Conservation (phyloP, 2,888 invertebrate genomes). For the Drosophila cracens region DNA sequence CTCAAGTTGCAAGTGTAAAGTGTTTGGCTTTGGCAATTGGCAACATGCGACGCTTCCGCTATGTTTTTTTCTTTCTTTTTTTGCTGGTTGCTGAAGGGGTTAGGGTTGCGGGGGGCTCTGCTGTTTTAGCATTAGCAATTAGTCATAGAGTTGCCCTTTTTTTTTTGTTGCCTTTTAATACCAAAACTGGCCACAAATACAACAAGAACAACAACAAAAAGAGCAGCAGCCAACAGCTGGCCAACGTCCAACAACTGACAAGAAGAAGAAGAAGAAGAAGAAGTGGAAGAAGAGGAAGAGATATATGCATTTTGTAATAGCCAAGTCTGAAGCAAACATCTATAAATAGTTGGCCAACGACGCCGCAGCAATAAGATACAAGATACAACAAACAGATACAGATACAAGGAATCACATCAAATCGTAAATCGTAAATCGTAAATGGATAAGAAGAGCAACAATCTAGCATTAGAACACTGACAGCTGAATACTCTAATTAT, state of each 20-base stretch:
- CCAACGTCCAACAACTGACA: conserved; percentile 23
- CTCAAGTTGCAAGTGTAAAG: conserved; percentile 23
- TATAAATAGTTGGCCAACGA: conserved; percentile 58
- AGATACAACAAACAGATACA: conserved; percentile 17
- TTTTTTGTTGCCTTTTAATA: conserved; percentile 10
- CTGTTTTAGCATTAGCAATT: conserved; percentile 38
- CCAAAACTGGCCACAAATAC: conserved; percentile 51
- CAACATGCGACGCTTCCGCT: conserved; percentile 59
- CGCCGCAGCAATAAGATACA: conserved; percentile 50
- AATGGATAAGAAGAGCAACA: conserved; percentile 17
- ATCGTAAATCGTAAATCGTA: conserved; percentile 38
- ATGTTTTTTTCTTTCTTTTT: neutral
- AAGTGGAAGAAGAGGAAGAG: conserved; percentile 5
- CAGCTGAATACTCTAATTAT: conserved; percentile 24
- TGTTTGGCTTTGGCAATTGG: conserved; percentile 66
- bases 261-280: neutral
- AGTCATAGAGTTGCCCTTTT: conserved; percentile 49
- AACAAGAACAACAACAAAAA: conserved; percentile 18
- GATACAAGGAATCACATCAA: conserved; percentile 12
- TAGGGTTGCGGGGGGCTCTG: conserved; percentile 4
- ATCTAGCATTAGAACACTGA: neutral
- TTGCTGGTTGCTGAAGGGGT: neutral
- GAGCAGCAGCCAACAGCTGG: conserved; percentile 15
- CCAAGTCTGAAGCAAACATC: conserved; percentile 62
- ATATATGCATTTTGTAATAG: conserved; percentile 65